phyloP scores from a whole-genome alignment of 2,888 invertebrate species.

The Eledona agricola region DNA sequence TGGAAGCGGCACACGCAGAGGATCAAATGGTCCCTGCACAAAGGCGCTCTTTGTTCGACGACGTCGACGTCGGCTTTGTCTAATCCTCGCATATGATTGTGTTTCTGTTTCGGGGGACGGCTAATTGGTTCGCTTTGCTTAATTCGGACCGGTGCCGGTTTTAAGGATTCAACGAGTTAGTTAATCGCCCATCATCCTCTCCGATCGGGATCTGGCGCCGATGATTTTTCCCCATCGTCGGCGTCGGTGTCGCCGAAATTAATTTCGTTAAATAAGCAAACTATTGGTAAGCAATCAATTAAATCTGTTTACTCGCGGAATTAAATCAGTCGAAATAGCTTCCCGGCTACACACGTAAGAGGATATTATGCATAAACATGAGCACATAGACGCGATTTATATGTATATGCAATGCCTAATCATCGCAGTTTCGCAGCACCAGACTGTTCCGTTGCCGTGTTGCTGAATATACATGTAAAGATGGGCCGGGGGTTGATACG shows the following conservation, averaged over 20 bases:
- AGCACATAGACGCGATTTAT: constrained; percentile 37
- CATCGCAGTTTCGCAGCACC: constrained; percentile 26
- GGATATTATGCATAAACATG: constrained; percentile 41
- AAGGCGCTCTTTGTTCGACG: constrained; percentile 27
- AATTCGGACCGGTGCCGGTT: constrained; percentile 42
- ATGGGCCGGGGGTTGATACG: constrained; percentile 33
- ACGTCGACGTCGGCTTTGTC: constrained; percentile 25
- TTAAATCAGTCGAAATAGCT: constrained; percentile 40
- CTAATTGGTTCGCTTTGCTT: constrained; percentile 44
- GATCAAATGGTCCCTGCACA: constrained; percentile 21
- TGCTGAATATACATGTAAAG: constrained; percentile 47
- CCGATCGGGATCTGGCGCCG: constrained; percentile 47
- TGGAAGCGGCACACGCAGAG: constrained; percentile 29
- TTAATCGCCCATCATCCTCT: no score
- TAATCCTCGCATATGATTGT: constrained; percentile 42
- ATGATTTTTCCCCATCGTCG: no score
- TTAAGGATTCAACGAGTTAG: constrained; percentile 42
- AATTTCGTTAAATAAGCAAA: constrained; percentile 41
- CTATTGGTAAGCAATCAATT: constrained; percentile 41
- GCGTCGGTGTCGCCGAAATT: no score
- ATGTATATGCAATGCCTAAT: constrained; percentile 37
- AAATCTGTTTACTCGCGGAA: constrained; percentile 40
- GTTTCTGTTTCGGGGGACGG: constrained; percentile 43
- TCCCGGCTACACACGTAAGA: constrained; percentile 37
- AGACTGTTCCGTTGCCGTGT: constrained; percentile 39